These are phyloP conservation scores for Campopleginae sp. DNA, from an alignment of 2,888 invertebrate species.

Conservation along the genomic window DNA sequence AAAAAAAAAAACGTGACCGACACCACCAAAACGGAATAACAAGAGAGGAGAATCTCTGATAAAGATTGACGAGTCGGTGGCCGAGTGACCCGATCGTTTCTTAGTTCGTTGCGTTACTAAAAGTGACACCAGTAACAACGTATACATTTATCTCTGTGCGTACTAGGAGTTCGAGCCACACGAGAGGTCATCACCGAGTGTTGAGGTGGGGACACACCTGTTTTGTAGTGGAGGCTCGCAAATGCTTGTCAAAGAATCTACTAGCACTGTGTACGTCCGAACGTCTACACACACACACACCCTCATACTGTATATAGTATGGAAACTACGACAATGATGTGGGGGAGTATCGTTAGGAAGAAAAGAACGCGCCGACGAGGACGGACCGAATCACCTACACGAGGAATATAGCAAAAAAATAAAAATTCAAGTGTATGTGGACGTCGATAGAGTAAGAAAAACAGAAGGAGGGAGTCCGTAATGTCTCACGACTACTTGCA, in stretches of 20 bases:
- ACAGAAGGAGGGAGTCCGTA: constrained; percentile 38
- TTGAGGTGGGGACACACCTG: constrained; percentile 77
- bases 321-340: constrained; percentile 42
- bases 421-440: constrained; percentile 34
- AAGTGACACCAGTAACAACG: constrained; percentile 80
- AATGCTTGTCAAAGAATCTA: constrained; percentile 53
- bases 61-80: constrained; percentile 15
- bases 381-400: constrained; percentile 52
- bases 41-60: background rate
- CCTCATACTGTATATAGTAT: background rate
- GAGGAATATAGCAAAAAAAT: constrained; percentile 50
- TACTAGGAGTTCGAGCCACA: constrained; percentile 79
- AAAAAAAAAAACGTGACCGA: background rate
- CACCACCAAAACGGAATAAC: background rate
- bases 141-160: constrained; percentile 83
- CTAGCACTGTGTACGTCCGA: background rate
- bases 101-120: constrained; percentile 76
- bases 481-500: constrained; percentile 9
- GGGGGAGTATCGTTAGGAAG: constrained; percentile 54
- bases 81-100: constrained; percentile 67
- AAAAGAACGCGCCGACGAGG: constrained; percentile 47
- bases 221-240: constrained; percentile 70
- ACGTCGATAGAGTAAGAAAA: constrained; percentile 11
- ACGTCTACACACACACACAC: constrained; percentile 2
- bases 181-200: constrained; percentile 82